phyloP scores from a whole-genome alignment of 2,888 invertebrate species.

The Agonopterix subpropinquella region DNA sequence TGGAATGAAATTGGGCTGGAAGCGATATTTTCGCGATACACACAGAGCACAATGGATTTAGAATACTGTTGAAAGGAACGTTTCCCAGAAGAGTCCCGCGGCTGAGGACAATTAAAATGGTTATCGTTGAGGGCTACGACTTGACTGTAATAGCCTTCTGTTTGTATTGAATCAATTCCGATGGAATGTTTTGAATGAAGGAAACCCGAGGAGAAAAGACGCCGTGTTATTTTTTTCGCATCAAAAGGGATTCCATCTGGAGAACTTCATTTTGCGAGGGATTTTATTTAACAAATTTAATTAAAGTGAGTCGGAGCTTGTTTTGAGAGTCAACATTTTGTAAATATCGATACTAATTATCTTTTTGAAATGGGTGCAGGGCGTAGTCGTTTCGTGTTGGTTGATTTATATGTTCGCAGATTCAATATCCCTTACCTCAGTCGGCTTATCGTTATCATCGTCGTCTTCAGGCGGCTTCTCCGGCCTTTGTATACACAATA shows the following conservation, averaged over 20 bases:
- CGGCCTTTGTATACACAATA: slow-evolving; percentile 92
- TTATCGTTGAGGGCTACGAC: slow-evolving; percentile 53
- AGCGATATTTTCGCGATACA: slow-evolving; percentile 70
- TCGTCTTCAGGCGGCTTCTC: slow-evolving; percentile 84
- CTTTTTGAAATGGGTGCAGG: slow-evolving; percentile 13
- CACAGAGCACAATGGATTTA: slow-evolving; percentile 61
- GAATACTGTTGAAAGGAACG: slow-evolving; percentile 57
- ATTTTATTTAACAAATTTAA: slow-evolving; percentile 59
- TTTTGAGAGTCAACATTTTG: slow-evolving; percentile 22
- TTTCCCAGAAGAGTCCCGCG: slow-evolving; percentile 49
- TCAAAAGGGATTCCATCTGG: slow-evolving; percentile 41
- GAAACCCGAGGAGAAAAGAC: slow-evolving; percentile 49
- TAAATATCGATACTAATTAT: slow-evolving; percentile 33
- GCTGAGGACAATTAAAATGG: slow-evolving; percentile 65
- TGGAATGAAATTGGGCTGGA: slow-evolving; percentile 74
- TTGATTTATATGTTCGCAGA: neutral
- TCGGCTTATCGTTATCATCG: slow-evolving; percentile 57
- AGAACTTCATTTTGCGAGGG: slow-evolving; percentile 49
- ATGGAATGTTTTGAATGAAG: slow-evolving; percentile 56
- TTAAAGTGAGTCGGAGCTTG: slow-evolving; percentile 42
- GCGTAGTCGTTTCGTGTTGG: neutral
- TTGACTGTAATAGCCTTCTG: slow-evolving; percentile 46
- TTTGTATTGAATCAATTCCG: slow-evolving; percentile 55
- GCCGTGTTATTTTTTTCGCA: slow-evolving; percentile 44
- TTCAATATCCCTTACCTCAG: slow-evolving; percentile 53